Evolutionary conservation across 2,797 vertebrate genomes (phyloP), one percentile per base, ranked within the genome.

Genomic region (Antennarius maculatus): DNA sequence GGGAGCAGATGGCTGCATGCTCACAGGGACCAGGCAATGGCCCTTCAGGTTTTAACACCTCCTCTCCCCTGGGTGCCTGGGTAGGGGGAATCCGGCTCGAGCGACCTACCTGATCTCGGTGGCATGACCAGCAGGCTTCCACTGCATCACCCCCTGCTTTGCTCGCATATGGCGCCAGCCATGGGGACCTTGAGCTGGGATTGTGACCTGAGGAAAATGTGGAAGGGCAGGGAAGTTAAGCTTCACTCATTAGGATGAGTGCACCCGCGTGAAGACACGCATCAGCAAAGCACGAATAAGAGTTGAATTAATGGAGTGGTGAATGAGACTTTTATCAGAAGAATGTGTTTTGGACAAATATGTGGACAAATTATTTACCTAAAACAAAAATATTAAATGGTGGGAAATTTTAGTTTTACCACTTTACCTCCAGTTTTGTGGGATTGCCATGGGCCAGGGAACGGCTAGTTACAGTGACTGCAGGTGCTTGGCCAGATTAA

Each of bases 11-110:
- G 92, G 92, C 77, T 80, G 89, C 84, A 74, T 85, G 90, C 88
- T 86, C 84, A 81, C 71, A 66, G 89, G 87, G 82, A 86, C 83
- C 75, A 86, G 67, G 82, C 86, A 80, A 86, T 89, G 90, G 91
- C 91, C 92, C 91, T 92, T 92, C 90, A 94, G 91, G 91, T 93
- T 93, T 93, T 93, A 92, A 93, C 93, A 92, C 91, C 92, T 93
- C 91, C 88, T 83, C 89, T 92, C 91, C 92, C 91, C 78, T 77
- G 91, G 91, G 91, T 84, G 77, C 84, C 88, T 12, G 76, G 64
- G 76, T 74, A 62, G 84, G 86, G 86, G 82, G 80, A 86, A 91
- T 92, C 90, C 89, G 88, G 90, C 86, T 89, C 39, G 79, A 64
- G 79, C 86, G 90, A 88, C 83, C 82, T 93, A 92, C 92, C 91